Conservation (phyloP, 2,113 vertebrate genomes). For the Notechis scutatus region DNA sequence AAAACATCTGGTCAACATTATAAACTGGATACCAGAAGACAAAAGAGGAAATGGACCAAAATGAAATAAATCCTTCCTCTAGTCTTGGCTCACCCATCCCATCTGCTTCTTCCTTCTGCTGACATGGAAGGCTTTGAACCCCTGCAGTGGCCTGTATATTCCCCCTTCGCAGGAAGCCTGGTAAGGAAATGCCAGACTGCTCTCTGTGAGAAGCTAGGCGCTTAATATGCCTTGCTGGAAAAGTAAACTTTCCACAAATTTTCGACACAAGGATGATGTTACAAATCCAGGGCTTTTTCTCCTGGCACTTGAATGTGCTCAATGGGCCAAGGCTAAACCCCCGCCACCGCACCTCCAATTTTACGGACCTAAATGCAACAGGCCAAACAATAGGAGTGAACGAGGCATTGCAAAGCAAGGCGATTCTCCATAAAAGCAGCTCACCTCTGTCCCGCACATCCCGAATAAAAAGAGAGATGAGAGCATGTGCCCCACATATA, state of each 20-base stretch:
- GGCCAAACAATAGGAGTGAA: not conserved
- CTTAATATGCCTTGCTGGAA: constrained; percentile 39
- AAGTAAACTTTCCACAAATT: not conserved
- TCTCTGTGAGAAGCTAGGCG: constrained; percentile 63
- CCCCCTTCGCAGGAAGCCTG: constrained; percentile 66
- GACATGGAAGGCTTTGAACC: constrained; percentile 22
- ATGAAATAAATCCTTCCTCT: constrained; percentile 11
- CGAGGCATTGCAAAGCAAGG: not conserved
- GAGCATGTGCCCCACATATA: not conserved
- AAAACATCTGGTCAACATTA: not conserved
- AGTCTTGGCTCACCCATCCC: not conserved
- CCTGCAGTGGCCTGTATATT: constrained; percentile 11
- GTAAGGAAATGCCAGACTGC: constrained; percentile 75
- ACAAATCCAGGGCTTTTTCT: not conserved
- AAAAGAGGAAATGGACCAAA: constrained; percentile 4
- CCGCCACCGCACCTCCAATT: not conserved
- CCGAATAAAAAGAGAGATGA: not conserved
- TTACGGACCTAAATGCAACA: constrained; percentile 11
- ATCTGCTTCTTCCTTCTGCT: constrained; percentile 19
- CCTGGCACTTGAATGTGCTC: not conserved
- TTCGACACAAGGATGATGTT: constrained; percentile 23
- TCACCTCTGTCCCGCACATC: constrained; percentile 29
- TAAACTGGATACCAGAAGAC: constrained; percentile 2
- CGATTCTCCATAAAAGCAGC: constrained; percentile 12
- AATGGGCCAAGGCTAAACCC: not conserved